Conservation (phyloP, 2,113 vertebrate species). For the Fukomys damarensis region DNA sequence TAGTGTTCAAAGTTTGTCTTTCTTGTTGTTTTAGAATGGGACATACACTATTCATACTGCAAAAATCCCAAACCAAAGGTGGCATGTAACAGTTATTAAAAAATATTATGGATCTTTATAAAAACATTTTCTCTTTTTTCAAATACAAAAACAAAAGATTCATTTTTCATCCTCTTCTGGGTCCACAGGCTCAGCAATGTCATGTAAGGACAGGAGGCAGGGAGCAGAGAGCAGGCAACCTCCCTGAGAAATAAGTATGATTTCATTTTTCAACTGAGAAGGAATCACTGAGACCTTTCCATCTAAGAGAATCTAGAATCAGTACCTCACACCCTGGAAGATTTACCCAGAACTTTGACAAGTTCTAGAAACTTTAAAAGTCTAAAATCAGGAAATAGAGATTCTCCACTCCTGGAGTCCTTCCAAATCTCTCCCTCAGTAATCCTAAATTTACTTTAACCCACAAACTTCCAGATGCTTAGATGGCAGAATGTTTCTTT, state of each 20-base stretch:
- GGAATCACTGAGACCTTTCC: not conserved
- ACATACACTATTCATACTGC: constrained; percentile 52
- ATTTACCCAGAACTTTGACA: not conserved
- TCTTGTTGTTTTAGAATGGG: not conserved
- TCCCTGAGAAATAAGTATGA: not conserved
- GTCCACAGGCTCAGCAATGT: not conserved
- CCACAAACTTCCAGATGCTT: not conserved
- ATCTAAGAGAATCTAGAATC: not conserved
- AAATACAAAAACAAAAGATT: not conserved
- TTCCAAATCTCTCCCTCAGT: not conserved
- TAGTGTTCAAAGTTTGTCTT: not conserved
- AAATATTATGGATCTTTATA: not conserved
- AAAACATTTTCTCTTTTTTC: constrained; percentile 11
- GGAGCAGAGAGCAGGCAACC: not conserved
- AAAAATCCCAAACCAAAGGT: constrained; percentile 26
- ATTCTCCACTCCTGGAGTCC: not conserved
- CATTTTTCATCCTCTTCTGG: not conserved
- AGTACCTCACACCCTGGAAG: not conserved
- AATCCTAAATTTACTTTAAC: not conserved
- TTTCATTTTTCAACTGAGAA: constrained; percentile 38
- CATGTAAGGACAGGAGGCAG: not conserved
- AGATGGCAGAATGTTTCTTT: not conserved
- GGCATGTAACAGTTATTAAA: constrained; percentile 10
- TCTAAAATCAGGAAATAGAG: not conserved
- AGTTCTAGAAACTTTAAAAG: not conserved